phyloP scores from a whole-genome alignment of 2,888 invertebrate species.

The Limenitis camilla region DNA sequence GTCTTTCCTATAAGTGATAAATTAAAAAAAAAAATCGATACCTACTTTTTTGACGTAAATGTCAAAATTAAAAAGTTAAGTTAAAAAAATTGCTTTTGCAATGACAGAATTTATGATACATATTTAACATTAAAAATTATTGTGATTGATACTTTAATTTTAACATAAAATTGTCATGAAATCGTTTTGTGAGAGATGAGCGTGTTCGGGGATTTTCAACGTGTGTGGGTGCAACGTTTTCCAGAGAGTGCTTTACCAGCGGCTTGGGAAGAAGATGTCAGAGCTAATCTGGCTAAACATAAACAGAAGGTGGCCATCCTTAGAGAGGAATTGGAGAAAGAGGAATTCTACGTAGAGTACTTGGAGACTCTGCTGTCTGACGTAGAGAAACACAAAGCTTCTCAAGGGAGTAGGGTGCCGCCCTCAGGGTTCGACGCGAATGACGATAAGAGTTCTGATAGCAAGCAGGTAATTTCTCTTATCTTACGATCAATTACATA shows the following conservation, averaged over 20 bases:
- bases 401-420: conserved; percentile 65
- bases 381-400: conserved; percentile 85
- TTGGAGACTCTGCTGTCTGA: conserved; percentile 88
- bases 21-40: neutral
- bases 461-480: conserved; percentile 55
- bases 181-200: conserved; percentile 80
- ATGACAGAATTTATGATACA: conserved; percentile 53
- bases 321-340: conserved; percentile 90
- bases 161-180: conserved; percentile 70
- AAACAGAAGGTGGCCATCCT: conserved; percentile 88
- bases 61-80: conserved; percentile 23
- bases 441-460: conserved; percentile 66
- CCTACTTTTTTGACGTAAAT: conserved; percentile 6
- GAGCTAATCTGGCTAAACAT: conserved; percentile 91
- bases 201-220: conserved; percentile 92
- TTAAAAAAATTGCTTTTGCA: conserved; percentile 35
- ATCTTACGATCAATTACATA: conserved; percentile 19
- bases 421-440: conserved; percentile 62
- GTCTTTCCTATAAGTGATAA: too few species aligned
- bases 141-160: conserved; percentile 36
- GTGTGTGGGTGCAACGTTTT: conserved; percentile 93
- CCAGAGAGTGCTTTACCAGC: conserved; percentile 92
- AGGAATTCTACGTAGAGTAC: conserved; percentile 92
- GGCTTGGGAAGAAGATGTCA: conserved; percentile 94
- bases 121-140: conserved; percentile 38